These are phyloP conservation scores for Folsomia candida DNA, from an alignment of 2,888 invertebrate species.

Conservation along the genomic window DNA sequence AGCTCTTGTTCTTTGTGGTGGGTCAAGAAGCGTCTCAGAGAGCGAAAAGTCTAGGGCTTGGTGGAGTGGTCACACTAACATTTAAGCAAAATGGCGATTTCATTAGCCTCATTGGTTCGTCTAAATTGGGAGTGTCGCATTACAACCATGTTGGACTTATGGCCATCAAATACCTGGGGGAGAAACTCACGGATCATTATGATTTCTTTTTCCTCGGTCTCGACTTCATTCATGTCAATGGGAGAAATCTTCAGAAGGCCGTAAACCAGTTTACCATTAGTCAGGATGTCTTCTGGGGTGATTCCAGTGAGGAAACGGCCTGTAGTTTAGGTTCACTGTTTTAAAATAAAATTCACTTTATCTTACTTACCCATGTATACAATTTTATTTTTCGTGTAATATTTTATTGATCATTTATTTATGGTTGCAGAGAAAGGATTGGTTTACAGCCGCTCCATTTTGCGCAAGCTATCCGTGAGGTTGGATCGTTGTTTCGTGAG, in stretches of 20 bases:
- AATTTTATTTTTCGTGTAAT: slow-evolving; percentile 1
- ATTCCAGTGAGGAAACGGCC: slow-evolving; percentile 53
- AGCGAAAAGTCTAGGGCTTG: slow-evolving; percentile 64
- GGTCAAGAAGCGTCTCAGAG: slow-evolving; percentile 62
- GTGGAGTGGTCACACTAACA: slow-evolving; percentile 19
- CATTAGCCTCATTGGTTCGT: neutral
- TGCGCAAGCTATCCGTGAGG: slow-evolving; percentile 25
- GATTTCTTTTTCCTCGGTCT: slow-evolving; percentile 88
- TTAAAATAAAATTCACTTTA: neutral
- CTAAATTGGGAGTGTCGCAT: neutral
- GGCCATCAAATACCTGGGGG: slow-evolving; percentile 82
- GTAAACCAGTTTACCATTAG: slow-evolving; percentile 77
- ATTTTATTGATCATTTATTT: slow-evolving; percentile 6
- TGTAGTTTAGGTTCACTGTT: slow-evolving; percentile 16
- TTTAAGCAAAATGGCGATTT: neutral
- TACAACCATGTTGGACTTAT: slow-evolving; percentile 52
- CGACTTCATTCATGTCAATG: slow-evolving; percentile 81
- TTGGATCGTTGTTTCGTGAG: slow-evolving; percentile 25
- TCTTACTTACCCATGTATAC: neutral
- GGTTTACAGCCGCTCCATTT: slow-evolving; percentile 29
- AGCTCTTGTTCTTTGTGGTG: slow-evolving; percentile 82
- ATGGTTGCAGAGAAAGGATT: slow-evolving; percentile 34
- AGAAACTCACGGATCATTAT: slow-evolving; percentile 83
- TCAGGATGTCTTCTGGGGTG: slow-evolving; percentile 79
- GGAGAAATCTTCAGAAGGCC: slow-evolving; percentile 68